These are phyloP conservation scores for Scylla paramamosain DNA, from an alignment of 1,140 invertebrate species.

Conservation along the genomic window DNA sequence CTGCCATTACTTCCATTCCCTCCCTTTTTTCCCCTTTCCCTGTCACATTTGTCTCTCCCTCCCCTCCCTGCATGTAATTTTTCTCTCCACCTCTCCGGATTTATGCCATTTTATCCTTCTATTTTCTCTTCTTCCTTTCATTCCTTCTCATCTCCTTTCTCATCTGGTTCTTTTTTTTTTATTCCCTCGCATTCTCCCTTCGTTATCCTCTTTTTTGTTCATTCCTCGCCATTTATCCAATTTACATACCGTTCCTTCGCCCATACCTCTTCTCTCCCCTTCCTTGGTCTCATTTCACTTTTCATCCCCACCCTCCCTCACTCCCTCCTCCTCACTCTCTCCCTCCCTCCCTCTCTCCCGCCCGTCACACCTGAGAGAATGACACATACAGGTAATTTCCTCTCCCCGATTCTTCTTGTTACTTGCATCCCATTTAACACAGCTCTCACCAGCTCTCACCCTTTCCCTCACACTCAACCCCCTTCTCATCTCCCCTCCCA, in stretches of 20 bases:
- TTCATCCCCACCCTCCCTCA: background rate
- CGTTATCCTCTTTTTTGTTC: background rate
- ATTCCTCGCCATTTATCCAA: background rate
- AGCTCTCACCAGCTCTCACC: background rate
- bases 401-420: background rate
- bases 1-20: background rate
- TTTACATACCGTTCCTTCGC: background rate
- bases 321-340: background rate
- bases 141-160: background rate
- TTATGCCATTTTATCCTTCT: background rate
- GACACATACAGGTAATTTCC: constrained; percentile 13
- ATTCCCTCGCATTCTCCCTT: background rate
- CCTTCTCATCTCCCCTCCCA: background rate
- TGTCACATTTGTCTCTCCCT: constrained; percentile 13
- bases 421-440: background rate
- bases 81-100: background rate
- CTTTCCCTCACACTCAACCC: background rate
- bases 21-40: background rate
- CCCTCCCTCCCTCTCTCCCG: background rate
- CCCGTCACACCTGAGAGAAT: background rate
- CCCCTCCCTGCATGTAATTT: background rate
- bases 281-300: background rate
- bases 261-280: background rate
- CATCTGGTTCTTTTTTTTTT: background rate
- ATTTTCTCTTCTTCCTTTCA: background rate